A percentile compares a stretch with the other conserved stretches of the same genome.
Evolutionary conservation across 2,888 invertebrate genomes (phyloP).

Genomic region (Oxystoma pomonae): DNA sequence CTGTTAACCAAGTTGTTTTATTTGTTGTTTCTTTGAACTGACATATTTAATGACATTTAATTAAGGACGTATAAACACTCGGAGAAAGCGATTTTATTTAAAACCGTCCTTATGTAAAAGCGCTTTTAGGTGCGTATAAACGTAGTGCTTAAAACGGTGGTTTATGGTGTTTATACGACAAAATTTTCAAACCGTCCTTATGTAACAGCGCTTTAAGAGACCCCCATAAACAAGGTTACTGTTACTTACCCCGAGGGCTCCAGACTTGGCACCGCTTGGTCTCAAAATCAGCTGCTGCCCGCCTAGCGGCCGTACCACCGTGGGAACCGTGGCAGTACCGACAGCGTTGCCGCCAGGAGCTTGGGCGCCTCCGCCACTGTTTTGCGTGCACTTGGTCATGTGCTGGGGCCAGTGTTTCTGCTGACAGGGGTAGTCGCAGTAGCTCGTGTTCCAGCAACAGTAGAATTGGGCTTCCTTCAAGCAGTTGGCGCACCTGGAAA

Average conservation of each 20-base stretch:
- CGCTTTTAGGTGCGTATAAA: no score
- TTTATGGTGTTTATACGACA: no score
- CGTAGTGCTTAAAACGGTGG: no score
- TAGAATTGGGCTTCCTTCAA: slow-evolving; percentile 85
- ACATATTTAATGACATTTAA: no score
- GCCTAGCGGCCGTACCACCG: slow-evolving; percentile 21
- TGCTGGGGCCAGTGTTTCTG: slow-evolving; percentile 82
- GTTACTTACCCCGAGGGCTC: slow-evolving; percentile 34
- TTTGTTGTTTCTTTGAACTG: no score
- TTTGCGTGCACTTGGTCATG: slow-evolving; percentile 58
- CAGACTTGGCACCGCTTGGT: slow-evolving; percentile 30
- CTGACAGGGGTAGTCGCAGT: slow-evolving; percentile 88
- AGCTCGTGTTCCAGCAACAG: slow-evolving; percentile 96
- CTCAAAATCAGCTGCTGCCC: slow-evolving; percentile 33
- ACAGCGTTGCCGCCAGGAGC: slow-evolving; percentile 13
- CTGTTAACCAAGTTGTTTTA: no score
- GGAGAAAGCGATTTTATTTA: no score
- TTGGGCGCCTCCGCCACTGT: slow-evolving; percentile 21
- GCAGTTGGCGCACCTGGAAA: slow-evolving; percentile 73
- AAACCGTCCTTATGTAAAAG: no score
- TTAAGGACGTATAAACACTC: no score
- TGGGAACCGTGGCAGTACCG: slow-evolving; percentile 7
- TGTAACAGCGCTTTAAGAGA: no score
- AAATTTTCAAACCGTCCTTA: no score
- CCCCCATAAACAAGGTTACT: no score